These are phyloP conservation scores for Neoascia interrupta DNA, from an alignment of 2,888 invertebrate genomes.

Conservation along the genomic window DNA sequence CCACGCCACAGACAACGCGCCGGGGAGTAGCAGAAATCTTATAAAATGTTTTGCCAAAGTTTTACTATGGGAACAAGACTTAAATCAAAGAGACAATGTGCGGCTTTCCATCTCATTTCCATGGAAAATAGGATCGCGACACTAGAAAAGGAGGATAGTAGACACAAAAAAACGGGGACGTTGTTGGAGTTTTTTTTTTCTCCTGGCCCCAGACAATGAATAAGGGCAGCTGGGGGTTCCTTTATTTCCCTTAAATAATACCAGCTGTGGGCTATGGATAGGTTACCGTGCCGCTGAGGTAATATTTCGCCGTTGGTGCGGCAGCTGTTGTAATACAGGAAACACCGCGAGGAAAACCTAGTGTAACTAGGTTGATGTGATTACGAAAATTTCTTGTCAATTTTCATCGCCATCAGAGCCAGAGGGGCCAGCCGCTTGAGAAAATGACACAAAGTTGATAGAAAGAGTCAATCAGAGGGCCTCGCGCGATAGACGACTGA, in stretches of 20 bases:
- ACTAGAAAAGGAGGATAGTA: no score
- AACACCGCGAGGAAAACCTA: conserved; percentile 37
- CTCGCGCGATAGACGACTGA: conserved; percentile 41
- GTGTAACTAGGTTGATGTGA: conserved; percentile 51
- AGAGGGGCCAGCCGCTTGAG: conserved; percentile 33
- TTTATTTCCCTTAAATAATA: conserved; percentile 38
- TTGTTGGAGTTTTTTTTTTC: conserved; percentile 8
- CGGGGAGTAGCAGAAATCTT: conserved; percentile 45
- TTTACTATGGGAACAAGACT: conserved; percentile 66
- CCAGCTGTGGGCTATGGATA: conserved; percentile 43
- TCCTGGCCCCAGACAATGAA: conserved; percentile 24
- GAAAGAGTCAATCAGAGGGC: conserved; percentile 58
- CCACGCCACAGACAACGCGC: conserved; percentile 29
- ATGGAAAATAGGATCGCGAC: conserved; percentile 55
- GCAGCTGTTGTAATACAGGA: conserved; percentile 63
- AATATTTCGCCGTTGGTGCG: no score
- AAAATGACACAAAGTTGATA: conserved; percentile 59
- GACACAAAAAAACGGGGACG: conserved; percentile 46
- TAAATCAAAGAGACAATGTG: conserved; percentile 67
- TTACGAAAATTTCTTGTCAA: conserved; percentile 62
- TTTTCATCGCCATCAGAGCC: conserved; percentile 46
- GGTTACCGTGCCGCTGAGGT: not conserved
- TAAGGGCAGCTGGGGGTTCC: conserved; percentile 45
- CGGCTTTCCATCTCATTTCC: conserved; percentile 54
- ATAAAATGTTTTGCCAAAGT: conserved; percentile 52